Evolutionary conservation across 1,140 invertebrate species (phyloP), one percentile per base, ranked within the genome.

Genomic region (Drosophila tristis): DNA sequence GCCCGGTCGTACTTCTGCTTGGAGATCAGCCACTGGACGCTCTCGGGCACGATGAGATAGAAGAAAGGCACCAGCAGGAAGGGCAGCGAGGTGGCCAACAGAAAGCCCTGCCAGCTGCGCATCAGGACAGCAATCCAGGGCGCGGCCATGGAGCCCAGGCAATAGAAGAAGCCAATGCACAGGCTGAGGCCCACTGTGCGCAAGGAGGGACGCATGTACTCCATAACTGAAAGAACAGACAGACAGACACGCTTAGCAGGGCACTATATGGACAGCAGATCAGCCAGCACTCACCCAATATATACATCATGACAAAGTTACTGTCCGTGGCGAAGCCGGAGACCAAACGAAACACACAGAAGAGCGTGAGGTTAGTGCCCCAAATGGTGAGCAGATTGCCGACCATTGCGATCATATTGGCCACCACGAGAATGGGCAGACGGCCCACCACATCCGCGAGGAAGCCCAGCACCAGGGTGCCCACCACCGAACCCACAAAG

Each of bases 231-330:
- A 31, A 35, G 11, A 2, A 8, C 0, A 2, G 1, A 45, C 29
- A 16, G 16, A 16, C 16, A n/a, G n/a, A 35, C 11, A 9, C 1
- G 4, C n/a, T 44, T 8, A 16, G 8, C 3, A 2, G 4, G 5
- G 2, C 2, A 9, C 2, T 4, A 3, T 8, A 29, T 31, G 0
- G 8, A 2, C 3, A 3, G 48, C 1, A 31, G 29, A 13, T n/a
- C 2, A 2, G 15, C 1, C 1, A 4, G 25, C 2, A 64, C 86
- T 91, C 71, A 94, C 94, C 93, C 71, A 95, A 92, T 60, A 95
- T 94, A 56, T 95, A 94, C 93, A 94, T 94, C 92, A 94, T 94
- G 25, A 94, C 92, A 66, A 94, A 95, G 75, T 93, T 93, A 29
- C 92, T 93, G 70, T 95, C 94, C 9, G 94, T 94, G 11, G 94